Evolutionary conservation across 1,140 invertebrate genomes (phyloP).

Genomic region (Latrodectus geometricus): DNA sequence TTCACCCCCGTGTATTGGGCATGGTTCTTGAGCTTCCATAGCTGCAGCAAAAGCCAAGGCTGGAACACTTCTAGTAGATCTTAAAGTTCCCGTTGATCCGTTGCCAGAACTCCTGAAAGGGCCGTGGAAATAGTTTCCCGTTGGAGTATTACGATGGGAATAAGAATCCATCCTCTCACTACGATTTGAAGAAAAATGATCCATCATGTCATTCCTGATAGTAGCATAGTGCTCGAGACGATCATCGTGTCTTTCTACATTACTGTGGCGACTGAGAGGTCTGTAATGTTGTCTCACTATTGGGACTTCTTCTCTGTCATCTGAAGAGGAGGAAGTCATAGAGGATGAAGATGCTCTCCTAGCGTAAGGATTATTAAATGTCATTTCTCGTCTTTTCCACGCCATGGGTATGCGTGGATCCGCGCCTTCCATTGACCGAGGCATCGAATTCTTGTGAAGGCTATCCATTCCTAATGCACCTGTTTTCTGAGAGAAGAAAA

Average conservation of each 20-base stretch:
- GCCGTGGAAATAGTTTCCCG: slow-evolving; percentile 37
- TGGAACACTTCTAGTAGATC: slow-evolving; percentile 63
- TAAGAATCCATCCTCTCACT: slow-evolving; percentile 50
- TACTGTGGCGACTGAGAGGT: slow-evolving; percentile 59
- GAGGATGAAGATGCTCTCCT: slow-evolving; percentile 38
- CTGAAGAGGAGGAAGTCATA: slow-evolving; percentile 50
- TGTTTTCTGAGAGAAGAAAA: not conserved
- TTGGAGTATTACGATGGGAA: slow-evolving; percentile 15
- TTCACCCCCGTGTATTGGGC: slow-evolving; percentile 47
- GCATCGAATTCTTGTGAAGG: slow-evolving; percentile 12
- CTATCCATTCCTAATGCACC: slow-evolving; percentile 31
- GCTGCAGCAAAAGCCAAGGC: slow-evolving; percentile 53
- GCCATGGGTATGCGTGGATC: slow-evolving; percentile 61
- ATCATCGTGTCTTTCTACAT: slow-evolving; percentile 32
- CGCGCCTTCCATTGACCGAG: not conserved
- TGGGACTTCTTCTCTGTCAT: slow-evolving; percentile 62
- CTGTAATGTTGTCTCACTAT: slow-evolving; percentile 59
- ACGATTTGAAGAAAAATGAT: slow-evolving; percentile 33
- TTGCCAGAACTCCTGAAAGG: slow-evolving; percentile 22
- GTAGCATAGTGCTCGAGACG: slow-evolving; percentile 55
- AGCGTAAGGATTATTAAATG: slow-evolving; percentile 38
- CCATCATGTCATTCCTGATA: slow-evolving; percentile 38
- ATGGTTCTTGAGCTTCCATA: slow-evolving; percentile 49
- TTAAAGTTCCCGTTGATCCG: slow-evolving; percentile 54
- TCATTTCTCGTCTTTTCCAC: slow-evolving; percentile 62